A percentile compares a stretch with the other conserved stretches of the same genome.
phyloP scores from a whole-genome alignment of 2,113 vertebrate genomes.

The Macrotis lagotis region DNA sequence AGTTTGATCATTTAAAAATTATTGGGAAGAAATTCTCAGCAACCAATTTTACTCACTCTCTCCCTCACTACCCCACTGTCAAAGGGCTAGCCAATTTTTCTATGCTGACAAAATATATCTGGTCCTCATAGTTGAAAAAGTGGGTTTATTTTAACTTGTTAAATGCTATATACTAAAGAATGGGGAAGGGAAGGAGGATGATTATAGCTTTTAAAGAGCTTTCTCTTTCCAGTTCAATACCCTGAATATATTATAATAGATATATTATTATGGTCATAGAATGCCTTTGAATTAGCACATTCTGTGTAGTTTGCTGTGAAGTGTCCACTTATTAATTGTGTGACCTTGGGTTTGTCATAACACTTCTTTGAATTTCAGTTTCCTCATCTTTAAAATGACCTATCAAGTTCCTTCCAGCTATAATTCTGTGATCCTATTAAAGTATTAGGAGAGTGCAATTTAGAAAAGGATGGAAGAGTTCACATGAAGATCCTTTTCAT shows the following conservation, averaged over 20 bases:
- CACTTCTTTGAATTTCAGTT: background rate
- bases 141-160: background rate
- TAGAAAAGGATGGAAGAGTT: background rate
- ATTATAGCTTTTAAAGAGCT: background rate
- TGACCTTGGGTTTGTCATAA: background rate
- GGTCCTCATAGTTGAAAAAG: constrained; percentile 35
- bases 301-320: fast-evolving
- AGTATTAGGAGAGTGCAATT: background rate
- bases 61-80: background rate
- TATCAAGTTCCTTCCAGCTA: background rate
- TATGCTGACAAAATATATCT: constrained; percentile 35
- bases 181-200: background rate
- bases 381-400: background rate
- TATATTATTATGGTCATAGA: background rate
- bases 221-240: fast-evolving
- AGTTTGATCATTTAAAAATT: constrained; percentile 76
- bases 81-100: background rate
- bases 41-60: background rate
- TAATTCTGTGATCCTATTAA: background rate
- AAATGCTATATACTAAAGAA: background rate
- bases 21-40: background rate
- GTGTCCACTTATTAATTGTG: background rate
- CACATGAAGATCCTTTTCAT: background rate
- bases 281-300: background rate
- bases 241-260: background rate